Evolutionary conservation across 2,888 invertebrate genomes (phyloP), one percentile per base, ranked within the genome.

Genomic region (Drosophila nigricruria): DNA sequence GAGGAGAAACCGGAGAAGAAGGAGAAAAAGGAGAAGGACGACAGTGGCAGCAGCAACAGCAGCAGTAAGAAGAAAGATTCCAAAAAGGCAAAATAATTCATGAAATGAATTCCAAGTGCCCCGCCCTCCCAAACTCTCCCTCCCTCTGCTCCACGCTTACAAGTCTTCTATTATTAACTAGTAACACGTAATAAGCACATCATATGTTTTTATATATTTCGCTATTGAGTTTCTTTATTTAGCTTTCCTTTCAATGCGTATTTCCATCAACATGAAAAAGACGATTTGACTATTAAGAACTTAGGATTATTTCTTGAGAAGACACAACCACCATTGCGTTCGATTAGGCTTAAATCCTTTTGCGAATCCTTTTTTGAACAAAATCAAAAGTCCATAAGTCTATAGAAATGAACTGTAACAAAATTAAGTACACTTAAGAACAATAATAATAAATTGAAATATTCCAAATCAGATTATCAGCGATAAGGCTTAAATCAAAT

Each of bases 1-100:
- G 92, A 93, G 63, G 92, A 92, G 92, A 94, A 82, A 91, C 92
- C 80, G 80, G 94, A 90, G 87, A 93, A 86, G 90, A 93, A 80
- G 90, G 93, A 90, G 52, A 73, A 77, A 20, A 93, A 92, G 66
- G 92, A 92, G 52, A 77, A 78, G 49, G 81, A 79, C 3, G 83
- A 82, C 18, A 75, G 60, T 50, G 77, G 70, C 68, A 79, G 71
- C 66, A 78, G 78, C 49, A 88, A 77, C 64, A 81, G 81, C 52
- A 81, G 81, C 52, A 88, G 79, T 78, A 93, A 93, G 78, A 92
- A 92, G 64, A 93, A 93, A 69, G 92, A 93, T 16, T 91, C 91
- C 1, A 92, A 92, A 53, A 93, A 93, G 82, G 84, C 86, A 5
- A 93, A 93, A 82, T 93, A 91, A 90, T 79, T 77, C 42, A 25